Percentiles rank a stretch among this genome's conserved stretches.
Conservation (phyloP, 2,113 vertebrate species). For the Ptyas mucosa region DNA sequence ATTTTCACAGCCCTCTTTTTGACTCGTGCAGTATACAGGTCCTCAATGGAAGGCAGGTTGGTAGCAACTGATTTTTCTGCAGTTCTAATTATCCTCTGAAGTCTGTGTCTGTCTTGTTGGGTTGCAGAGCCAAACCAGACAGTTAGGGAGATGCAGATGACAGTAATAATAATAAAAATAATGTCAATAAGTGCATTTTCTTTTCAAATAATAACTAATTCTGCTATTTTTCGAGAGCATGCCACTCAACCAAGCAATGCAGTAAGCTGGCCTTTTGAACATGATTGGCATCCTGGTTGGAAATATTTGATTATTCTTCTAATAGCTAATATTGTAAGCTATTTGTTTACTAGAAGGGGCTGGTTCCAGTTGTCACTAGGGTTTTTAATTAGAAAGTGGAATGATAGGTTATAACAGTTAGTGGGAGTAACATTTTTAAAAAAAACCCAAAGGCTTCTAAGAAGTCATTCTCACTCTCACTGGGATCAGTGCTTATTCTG, state of each 20-base stretch:
- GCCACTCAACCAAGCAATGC: conserved; percentile 22
- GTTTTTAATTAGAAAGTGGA: neutral
- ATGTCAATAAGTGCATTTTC: neutral
- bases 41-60: no score
- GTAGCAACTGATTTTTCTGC: no score
- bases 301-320: neutral
- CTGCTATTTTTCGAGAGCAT: neutral
- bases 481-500: neutral
- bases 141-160: no score
- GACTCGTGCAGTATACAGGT: no score
- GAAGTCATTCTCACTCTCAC: conserved; percentile 18
- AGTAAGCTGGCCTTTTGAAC: neutral
- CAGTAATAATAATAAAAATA: no score
- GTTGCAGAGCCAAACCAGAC: no score
- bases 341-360: conserved; percentile 15
- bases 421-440: conserved; percentile 13
- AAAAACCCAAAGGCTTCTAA: conserved; percentile 13
- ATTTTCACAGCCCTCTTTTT: no score
- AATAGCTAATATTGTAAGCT: conserved; percentile 31
- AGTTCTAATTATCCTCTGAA: no score
- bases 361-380: neutral
- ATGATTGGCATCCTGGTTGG: conserved; percentile 26
- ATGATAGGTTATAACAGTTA: conserved; percentile 9
- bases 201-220: neutral
- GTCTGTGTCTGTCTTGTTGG: no score